Evolutionary conservation across 2,888 invertebrate genomes (phyloP).

Genomic region (Alloscopus bannaensis): DNA sequence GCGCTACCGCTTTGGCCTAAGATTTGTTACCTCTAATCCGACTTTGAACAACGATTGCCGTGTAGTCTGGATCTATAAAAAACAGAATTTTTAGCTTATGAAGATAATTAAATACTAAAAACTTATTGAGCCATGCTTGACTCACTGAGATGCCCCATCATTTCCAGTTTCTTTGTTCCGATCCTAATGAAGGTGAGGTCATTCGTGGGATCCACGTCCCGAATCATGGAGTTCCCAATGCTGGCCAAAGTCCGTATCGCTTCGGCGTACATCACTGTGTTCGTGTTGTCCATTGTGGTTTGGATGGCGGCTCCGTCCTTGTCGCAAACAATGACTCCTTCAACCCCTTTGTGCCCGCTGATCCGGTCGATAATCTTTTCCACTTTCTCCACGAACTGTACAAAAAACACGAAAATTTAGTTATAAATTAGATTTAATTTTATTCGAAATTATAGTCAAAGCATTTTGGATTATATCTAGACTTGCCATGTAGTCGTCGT

Average conservation of each 20-base stretch:
- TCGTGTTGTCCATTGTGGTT: slow-evolving; percentile 67
- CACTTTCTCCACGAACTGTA: slow-evolving; percentile 61
- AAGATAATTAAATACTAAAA: neutral
- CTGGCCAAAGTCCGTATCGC: slow-evolving; percentile 52
- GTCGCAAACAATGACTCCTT: slow-evolving; percentile 67
- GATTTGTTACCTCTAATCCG: slow-evolving; percentile 23
- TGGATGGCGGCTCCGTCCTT: slow-evolving; percentile 66
- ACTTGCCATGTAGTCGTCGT: slow-evolving; percentile 46
- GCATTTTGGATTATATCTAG: neutral
- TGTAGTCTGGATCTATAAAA: slow-evolving; percentile 45
- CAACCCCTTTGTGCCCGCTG: slow-evolving; percentile 62
- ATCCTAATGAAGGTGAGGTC: slow-evolving; percentile 59
- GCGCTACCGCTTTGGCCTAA: too few species aligned
- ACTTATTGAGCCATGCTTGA: neutral
- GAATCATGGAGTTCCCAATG: slow-evolving; percentile 59
- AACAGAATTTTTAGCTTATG: neutral
- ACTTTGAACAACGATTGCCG: slow-evolving; percentile 43
- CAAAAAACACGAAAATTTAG: neutral
- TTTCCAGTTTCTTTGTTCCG: slow-evolving; percentile 63
- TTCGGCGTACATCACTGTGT: slow-evolving; percentile 67
- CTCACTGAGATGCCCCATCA: slow-evolving; percentile 63
- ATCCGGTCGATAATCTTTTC: slow-evolving; percentile 66
- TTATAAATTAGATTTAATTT: neutral
- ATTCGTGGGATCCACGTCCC: slow-evolving; percentile 66
- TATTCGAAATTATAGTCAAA: neutral